A percentile compares a stretch with the other conserved stretches of the same genome.
Conservation (phyloP, 2,888 invertebrate genomes). For the Micoletzkya japonica region DNA sequence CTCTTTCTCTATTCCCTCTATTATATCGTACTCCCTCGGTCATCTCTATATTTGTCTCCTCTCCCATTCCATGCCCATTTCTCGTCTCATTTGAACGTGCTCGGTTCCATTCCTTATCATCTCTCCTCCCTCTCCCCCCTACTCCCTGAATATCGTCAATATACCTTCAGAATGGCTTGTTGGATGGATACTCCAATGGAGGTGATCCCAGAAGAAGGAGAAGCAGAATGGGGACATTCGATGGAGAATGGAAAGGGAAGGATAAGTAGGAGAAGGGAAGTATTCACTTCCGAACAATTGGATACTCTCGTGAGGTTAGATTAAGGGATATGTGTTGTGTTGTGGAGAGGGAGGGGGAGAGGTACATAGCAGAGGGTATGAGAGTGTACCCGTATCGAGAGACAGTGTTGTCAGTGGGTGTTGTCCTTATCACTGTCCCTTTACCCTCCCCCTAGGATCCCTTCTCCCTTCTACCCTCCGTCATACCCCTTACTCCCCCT, state of each 20-base stretch:
- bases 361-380: no score
- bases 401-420: neutral
- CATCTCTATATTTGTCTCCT: neutral
- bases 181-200: slow-evolving; percentile 28
- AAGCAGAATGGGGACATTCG: slow-evolving; percentile 4
- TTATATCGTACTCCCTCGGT: neutral
- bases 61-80: neutral
- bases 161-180: slow-evolving; percentile 4
- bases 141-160: neutral
- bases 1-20: neutral
- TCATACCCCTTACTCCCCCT: neutral
- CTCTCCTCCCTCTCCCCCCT: neutral
- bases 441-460: neutral
- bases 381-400: no score
- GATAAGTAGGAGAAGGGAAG: slow-evolving; percentile 49
- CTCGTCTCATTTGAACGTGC: neutral
- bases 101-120: neutral
- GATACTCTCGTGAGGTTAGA: slow-evolving; percentile 60
- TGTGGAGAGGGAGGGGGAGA: no score
- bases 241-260: slow-evolving; percentile 26
- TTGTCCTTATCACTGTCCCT: neutral
- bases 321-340: neutral
- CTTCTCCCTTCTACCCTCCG: neutral
- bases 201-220: slow-evolving; percentile 26
- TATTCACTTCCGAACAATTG: slow-evolving; percentile 60